Evolutionary conservation across 1,140 invertebrate species (phyloP).

Genomic region (Drosophila seguyi): DNA sequence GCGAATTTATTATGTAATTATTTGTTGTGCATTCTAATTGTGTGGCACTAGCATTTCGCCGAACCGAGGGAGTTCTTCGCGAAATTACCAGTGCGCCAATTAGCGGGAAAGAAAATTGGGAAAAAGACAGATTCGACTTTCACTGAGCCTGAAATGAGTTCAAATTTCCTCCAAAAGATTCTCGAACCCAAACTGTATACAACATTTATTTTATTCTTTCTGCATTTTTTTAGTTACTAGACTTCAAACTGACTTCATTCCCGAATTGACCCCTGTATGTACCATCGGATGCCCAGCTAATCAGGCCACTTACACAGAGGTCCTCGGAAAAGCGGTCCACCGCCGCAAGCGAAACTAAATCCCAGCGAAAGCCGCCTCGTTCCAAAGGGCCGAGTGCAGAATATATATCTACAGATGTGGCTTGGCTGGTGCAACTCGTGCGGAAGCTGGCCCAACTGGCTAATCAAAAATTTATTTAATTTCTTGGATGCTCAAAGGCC

Average conservation of each 20-base stretch:
- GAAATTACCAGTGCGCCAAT: background rate
- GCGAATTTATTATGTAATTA: slow-evolving; percentile 71
- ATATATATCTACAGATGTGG: slow-evolving; percentile 27
- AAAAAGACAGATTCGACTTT: background rate
- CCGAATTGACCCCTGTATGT: background rate
- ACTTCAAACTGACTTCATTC: background rate
- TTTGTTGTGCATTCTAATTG: slow-evolving; percentile 61
- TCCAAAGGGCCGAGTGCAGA: background rate
- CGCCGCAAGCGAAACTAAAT: slow-evolving; percentile 15
- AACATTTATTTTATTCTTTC: no score
- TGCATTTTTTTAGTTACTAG: background rate
- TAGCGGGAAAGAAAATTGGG: slow-evolving; percentile 3
- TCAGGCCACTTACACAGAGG: slow-evolving; percentile 19
- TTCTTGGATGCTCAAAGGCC: slow-evolving; percentile 61
- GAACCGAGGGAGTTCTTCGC: slow-evolving; percentile 1
- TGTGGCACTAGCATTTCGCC: slow-evolving; percentile 27
- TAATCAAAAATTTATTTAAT: slow-evolving; percentile 81
- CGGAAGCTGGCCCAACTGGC: slow-evolving; percentile 37
- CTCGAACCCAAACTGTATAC: background rate
- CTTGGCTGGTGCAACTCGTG: slow-evolving; percentile 12
- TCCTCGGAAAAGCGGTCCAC: slow-evolving; percentile 9
- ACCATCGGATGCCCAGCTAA: slow-evolving; percentile 14
- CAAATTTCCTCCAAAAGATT: background rate
- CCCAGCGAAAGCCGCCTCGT: slow-evolving; percentile 8
- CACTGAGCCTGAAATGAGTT: no score